A percentile compares a stretch with the other conserved stretches of the same genome.
Conservation (phyloP, 2,888 invertebrate species). For the Argyra leucocephala region DNA sequence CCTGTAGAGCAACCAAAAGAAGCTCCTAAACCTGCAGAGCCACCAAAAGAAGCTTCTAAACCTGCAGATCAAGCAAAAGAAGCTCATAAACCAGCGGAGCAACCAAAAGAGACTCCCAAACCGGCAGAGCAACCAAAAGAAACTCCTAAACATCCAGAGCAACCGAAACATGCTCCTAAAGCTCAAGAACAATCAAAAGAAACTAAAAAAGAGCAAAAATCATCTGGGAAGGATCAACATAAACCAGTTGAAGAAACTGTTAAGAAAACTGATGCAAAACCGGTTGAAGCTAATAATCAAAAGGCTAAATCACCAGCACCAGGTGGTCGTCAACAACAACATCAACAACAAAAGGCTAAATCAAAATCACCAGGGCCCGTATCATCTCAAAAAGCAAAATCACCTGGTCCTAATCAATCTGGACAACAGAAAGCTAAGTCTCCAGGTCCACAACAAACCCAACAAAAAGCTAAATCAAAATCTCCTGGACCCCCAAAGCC, state of each 20-base stretch:
- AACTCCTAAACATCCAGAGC: constrained; percentile 53
- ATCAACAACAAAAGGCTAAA: neutral
- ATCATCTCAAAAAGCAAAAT: neutral
- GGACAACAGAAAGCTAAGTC: neutral
- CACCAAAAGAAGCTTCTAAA: constrained; percentile 12
- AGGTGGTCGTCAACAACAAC: neutral
- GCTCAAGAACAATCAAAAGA: neutral
- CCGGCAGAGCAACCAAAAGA: constrained; percentile 48
- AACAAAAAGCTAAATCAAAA: constrained; percentile 14
- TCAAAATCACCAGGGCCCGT: neutral
- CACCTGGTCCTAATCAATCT: constrained; percentile 13
- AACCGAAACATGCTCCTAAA: neutral
- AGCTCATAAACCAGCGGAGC: constrained; percentile 30
- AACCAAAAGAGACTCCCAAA: constrained; percentile 1
- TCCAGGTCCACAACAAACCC: constrained; percentile 16
- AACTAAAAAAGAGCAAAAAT: neutral
- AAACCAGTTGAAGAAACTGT: neutral
- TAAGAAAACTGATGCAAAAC: neutral
- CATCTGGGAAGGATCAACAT: neutral
- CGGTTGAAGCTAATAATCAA: neutral
- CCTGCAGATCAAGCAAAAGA: constrained; percentile 34
- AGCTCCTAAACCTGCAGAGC: constrained; percentile 43
- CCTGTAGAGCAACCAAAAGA: constrained; percentile 86
- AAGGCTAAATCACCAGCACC: neutral
- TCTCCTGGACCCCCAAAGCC: constrained; percentile 11